Evolutionary conservation across 2,113 vertebrate species (phyloP).

Genomic region (Gymnobelideus leadbeateri): DNA sequence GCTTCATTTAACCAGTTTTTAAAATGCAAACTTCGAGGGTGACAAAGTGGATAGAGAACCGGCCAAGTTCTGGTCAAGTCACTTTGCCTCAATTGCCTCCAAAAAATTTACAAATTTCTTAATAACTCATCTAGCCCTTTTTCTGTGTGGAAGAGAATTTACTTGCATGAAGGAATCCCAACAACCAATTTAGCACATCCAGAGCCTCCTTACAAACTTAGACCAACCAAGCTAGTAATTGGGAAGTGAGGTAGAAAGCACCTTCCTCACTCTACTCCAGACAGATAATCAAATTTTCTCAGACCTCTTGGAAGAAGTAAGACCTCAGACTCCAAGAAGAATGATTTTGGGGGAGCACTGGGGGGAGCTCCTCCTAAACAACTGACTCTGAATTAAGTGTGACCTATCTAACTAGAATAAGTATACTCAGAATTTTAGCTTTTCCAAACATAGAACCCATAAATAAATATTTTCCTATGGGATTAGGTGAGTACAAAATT

Average conservation of each 20-base stretch:
- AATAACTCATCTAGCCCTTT: neutral
- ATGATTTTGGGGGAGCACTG: neutral
- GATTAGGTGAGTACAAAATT: neutral
- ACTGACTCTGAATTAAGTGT: neutral
- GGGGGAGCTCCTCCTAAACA: neutral
- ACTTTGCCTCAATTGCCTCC: neutral
- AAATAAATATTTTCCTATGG: neutral
- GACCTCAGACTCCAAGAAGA: neutral
- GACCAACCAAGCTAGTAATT: conserved; percentile 8
- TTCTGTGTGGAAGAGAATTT: neutral
- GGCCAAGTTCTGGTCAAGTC: too few species aligned
- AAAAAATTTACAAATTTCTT: conserved; percentile 8
- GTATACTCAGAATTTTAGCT: neutral
- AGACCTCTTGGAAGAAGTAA: neutral
- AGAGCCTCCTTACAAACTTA: neutral
- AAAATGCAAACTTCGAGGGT: too few species aligned
- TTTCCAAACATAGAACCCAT: neutral
- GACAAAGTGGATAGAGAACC: too few species aligned
- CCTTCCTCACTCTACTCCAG: neutral
- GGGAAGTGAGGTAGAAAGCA: neutral
- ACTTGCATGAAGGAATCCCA: conserved; percentile 26
- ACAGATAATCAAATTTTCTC: neutral
- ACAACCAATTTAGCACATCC: neutral
- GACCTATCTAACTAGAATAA: neutral
- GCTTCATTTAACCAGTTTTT: too few species aligned